These are phyloP conservation scores for Ploceus nigricollis DNA, from an alignment of 2,113 vertebrate genomes.

Conservation along the genomic window DNA sequence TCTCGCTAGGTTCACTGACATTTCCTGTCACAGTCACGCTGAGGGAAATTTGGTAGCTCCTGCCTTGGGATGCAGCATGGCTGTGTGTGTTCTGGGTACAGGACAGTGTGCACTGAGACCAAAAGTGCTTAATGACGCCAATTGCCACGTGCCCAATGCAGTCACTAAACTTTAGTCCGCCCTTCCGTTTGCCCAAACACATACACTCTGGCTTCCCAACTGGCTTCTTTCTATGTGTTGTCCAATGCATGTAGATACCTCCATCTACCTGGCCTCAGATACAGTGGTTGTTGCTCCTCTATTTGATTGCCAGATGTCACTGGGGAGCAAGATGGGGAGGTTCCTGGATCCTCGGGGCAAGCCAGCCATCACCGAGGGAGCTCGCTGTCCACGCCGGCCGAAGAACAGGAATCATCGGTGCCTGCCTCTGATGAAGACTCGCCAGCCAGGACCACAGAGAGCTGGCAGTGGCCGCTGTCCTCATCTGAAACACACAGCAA, in stretches of 20 bases:
- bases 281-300: slow-evolving; percentile 77
- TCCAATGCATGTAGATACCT: slow-evolving; percentile 75
- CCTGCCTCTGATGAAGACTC: slow-evolving; percentile 72
- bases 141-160: slow-evolving; percentile 46
- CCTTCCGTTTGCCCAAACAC: slow-evolving; percentile 71
- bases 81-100: slow-evolving; percentile 73
- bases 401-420: slow-evolving; percentile 72
- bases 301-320: slow-evolving; percentile 77
- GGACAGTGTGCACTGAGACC: slow-evolving; percentile 48
- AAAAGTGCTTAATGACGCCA: slow-evolving; percentile 25
- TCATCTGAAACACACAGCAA: slow-evolving; percentile 73
- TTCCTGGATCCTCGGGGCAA: slow-evolving; percentile 74
- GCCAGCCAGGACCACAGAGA: slow-evolving; percentile 72
- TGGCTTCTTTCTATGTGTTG: slow-evolving; percentile 76
- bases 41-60: slow-evolving; percentile 60
- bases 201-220: slow-evolving; percentile 73
- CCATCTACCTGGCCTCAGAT: slow-evolving; percentile 75
- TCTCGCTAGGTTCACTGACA: slow-evolving; percentile 67
- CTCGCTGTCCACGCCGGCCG: slow-evolving; percentile 67
- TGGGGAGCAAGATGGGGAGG: slow-evolving; percentile 75
- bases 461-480: slow-evolving; percentile 72
- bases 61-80: slow-evolving; percentile 70
- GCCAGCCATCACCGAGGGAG: slow-evolving; percentile 67
- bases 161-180: slow-evolving; percentile 60
- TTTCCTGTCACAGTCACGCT: slow-evolving; percentile 66